Percentiles rank a stretch among this genome's conserved stretches.
phyloP scores from a whole-genome alignment of 2,797 vertebrate genomes.

The Pyrocephalus nanus region DNA sequence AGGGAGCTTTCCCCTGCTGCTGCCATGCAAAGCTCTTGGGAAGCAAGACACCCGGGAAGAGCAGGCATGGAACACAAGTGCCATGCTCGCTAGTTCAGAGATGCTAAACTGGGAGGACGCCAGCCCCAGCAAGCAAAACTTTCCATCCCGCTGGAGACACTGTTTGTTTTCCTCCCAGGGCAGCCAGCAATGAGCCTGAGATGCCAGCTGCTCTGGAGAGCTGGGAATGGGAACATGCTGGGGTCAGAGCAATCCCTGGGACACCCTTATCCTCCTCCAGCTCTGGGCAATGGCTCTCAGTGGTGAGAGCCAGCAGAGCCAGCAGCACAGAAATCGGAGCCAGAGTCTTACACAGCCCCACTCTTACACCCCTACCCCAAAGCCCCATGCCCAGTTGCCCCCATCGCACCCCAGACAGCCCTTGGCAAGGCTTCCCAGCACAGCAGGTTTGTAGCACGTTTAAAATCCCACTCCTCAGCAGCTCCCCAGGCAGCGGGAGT shows the following conservation, averaged over 20 bases:
- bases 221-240: fast-evolving
- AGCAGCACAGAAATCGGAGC: not conserved
- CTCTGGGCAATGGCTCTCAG: not conserved
- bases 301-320: not conserved
- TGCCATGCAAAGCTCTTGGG: not conserved
- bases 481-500: fast-evolving
- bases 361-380: not conserved
- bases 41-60: not conserved
- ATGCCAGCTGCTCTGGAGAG: not conserved
- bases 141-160: not conserved
- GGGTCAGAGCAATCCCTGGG: not conserved
- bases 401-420: not conserved
- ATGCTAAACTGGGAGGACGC: not conserved
- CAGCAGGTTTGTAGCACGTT: not conserved
- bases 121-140: slow-evolving; percentile 40
- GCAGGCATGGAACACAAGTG: fast-evolving
- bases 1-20: not conserved
- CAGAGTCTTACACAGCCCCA: not conserved
- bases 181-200: not conserved
- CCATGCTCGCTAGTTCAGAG: not conserved
- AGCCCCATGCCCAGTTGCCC: fast-evolving
- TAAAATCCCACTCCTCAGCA: fast-evolving
- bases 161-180: slow-evolving; percentile 46
- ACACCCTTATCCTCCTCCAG: not conserved
- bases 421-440: not conserved